These are phyloP conservation scores for Craniophora ligustri DNA, from an alignment of 2,888 invertebrate species.

Conservation along the genomic window DNA sequence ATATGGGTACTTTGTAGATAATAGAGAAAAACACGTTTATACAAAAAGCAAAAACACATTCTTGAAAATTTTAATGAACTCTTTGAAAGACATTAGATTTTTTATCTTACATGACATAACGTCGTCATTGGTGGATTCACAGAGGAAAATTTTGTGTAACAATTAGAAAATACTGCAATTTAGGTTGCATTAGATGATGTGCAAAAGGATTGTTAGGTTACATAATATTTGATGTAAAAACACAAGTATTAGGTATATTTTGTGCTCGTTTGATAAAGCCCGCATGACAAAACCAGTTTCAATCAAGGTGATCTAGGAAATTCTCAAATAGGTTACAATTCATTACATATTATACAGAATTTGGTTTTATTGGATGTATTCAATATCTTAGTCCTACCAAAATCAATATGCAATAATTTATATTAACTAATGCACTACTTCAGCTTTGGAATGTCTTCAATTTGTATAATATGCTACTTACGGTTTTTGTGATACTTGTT, in stretches of 20 bases:
- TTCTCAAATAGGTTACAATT: conserved; percentile 52
- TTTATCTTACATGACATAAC: too few species aligned
- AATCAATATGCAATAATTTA: too few species aligned
- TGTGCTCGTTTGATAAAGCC: conserved; percentile 61
- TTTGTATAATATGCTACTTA: conserved; percentile 17
- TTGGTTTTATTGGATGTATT: too few species aligned
- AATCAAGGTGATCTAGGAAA: conserved; percentile 66
- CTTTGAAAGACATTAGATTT: too few species aligned
- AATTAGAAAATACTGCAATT: background rate
- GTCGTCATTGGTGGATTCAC: too few species aligned
- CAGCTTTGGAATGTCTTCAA: conserved; percentile 1
- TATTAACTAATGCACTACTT: too few species aligned
- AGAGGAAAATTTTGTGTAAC: too few species aligned
- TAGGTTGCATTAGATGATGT: conserved; percentile 10
- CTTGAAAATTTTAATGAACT: too few species aligned
- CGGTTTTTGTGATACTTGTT: conserved; percentile 7
- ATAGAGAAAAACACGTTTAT: conserved; percentile 17
- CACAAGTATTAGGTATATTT: conserved; percentile 31
- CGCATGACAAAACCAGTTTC: conserved; percentile 63
- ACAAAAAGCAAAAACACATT: background rate
- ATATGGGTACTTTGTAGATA: conserved; percentile 20
- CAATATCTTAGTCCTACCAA: too few species aligned
- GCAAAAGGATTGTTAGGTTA: conserved; percentile 4
- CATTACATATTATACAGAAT: conserved; percentile 5
- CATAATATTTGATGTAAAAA: conserved; percentile 37